Evolutionary conservation across 2,888 invertebrate species (phyloP).

Genomic region (Diplolepis rosae): DNA sequence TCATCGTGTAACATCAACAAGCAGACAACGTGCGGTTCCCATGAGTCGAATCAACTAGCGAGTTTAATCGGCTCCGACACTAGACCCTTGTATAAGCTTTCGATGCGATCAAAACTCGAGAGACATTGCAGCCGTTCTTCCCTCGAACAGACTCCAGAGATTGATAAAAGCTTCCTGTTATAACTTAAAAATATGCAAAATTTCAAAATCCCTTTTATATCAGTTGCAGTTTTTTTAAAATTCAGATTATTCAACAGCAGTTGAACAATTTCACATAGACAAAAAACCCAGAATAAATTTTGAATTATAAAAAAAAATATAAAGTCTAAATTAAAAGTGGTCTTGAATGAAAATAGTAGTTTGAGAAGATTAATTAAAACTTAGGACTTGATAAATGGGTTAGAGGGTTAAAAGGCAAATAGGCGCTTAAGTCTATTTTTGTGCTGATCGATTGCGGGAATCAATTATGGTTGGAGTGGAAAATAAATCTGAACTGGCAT

Average conservation of each 20-base stretch:
- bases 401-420: slow-evolving; percentile 12
- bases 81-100: slow-evolving; percentile 34
- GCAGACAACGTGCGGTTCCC: slow-evolving; percentile 36
- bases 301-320: no score
- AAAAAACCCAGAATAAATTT: not conserved
- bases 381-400: slow-evolving; percentile 19
- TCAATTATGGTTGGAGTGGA: slow-evolving; percentile 23
- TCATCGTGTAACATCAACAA: not conserved
- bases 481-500: slow-evolving; percentile 30
- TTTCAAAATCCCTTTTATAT: not conserved
- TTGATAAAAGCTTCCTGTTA: slow-evolving; percentile 1
- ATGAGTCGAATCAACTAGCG: slow-evolving; percentile 47
- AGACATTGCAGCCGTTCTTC: slow-evolving; percentile 30
- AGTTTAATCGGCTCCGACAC: slow-evolving; percentile 50
- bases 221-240: not conserved
- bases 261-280: not conserved
- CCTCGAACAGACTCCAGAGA: slow-evolving; percentile 6
- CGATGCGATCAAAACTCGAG: slow-evolving; percentile 38
- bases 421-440: slow-evolving; percentile 22
- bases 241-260: no score
- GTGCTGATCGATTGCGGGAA: slow-evolving; percentile 16
- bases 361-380: not conserved
- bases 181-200: not conserved
- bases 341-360: not conserved
- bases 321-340: no score